These are phyloP conservation scores for Dione vanillae DNA, from an alignment of 2,888 invertebrate species.

Conservation along the genomic window DNA sequence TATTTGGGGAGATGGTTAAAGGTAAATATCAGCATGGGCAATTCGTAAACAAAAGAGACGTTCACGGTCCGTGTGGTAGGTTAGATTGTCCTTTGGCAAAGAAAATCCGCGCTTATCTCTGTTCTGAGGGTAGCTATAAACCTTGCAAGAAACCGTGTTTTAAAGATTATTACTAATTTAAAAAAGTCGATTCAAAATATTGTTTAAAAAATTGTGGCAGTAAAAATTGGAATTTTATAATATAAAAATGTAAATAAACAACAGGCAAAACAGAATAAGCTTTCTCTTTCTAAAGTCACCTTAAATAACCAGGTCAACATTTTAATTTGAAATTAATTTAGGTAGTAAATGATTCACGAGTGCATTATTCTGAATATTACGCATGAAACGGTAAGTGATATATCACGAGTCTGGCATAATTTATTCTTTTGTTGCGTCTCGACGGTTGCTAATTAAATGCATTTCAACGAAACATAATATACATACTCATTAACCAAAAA, in stretches of 20 bases:
- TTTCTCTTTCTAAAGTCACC: constrained; percentile 51
- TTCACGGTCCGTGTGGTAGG: constrained; percentile 78
- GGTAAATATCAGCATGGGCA: constrained; percentile 74
- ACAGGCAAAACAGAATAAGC: constrained; percentile 43
- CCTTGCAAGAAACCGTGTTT: constrained; percentile 74
- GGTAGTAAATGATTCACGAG: constrained; percentile 50
- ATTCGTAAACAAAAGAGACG: constrained; percentile 77
- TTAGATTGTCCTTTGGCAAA: constrained; percentile 78
- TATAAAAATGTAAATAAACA: constrained; percentile 32
- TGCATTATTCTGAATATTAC: constrained; percentile 44
- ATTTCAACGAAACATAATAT: neutral
- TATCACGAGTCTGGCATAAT: constrained; percentile 38
- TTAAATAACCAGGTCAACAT: constrained; percentile 45
- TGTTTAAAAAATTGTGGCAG: constrained; percentile 19
- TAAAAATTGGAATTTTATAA: constrained; percentile 4
- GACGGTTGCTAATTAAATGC: constrained; percentile 25
- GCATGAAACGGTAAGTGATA: constrained; percentile 37
- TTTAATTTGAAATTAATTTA: constrained; percentile 49
- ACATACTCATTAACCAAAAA: neutral
- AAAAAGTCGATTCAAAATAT: neutral
- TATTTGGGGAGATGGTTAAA: constrained; percentile 69
- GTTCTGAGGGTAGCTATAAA: constrained; percentile 72
- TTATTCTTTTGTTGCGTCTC: constrained; percentile 44
- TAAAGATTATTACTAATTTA: constrained; percentile 56
- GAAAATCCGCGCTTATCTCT: constrained; percentile 68